Base-by-base conservation (phyloP, 2,888 invertebrate genomes). In the Vannuccia rotundouncinata region DNA sequence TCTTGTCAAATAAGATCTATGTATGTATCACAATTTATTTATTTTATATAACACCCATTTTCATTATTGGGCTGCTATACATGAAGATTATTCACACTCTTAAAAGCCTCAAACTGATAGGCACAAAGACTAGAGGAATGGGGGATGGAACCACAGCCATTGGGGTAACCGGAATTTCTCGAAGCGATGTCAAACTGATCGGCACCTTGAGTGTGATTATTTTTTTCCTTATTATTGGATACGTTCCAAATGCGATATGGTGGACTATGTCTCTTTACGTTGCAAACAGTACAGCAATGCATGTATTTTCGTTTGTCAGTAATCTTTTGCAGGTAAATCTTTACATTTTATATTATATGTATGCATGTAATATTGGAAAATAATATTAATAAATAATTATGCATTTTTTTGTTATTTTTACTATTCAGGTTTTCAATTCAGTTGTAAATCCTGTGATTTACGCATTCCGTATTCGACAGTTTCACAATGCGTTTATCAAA, bases 221-320 rank as follows among this genome's bases (percentile, higher is more conserved):
- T 29, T 2, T 74, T 29, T 74, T 74, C 22, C n/a, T 74, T 2
- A 74, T 74, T 29, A n/a, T 74, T 1, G 75, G 29, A n/a, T 74
- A 74, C 75, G 29, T 74, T 27, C 75, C 75, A 25, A 74, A 74
- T 25, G 2, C 75, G n/a, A 74, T 74, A 1, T 74, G 75, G 75
- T 74, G 75, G 75, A n/a, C 75, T 1, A 74, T 74, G 75, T 29
- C 30, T n/a, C 31, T 29, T 28, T 74, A 28, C 31, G 75, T 74
- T 1, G 2, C 1, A 29, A n/a, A n/a, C n/a, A 29, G 29, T n/a
- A 17, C 31, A 17, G 75, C 1, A 30, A 74, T 74, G 75, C 29
- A 74, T 74, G 30, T 74, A 25, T 74, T 74, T 74, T 74, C 75
- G 1, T 2, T 74, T 1, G 75, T 74, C 1, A n/a, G 29, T 1